Percentiles rank a stretch among this genome's conserved stretches.
These are phyloP conservation scores for Melitaea cinxia DNA, from an alignment of 1,140 invertebrate genomes.

Conservation along the genomic window DNA sequence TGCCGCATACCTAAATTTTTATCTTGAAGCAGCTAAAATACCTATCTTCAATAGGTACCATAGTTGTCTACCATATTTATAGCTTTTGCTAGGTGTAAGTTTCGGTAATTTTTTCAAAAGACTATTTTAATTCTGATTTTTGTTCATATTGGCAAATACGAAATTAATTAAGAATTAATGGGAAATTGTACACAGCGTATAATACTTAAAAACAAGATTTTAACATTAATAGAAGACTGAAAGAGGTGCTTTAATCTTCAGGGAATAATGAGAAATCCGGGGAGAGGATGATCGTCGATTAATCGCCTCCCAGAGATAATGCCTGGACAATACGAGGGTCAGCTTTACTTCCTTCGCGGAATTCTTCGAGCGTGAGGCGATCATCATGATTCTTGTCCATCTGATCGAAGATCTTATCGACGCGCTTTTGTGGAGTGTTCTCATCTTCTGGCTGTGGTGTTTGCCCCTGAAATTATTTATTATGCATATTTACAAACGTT, in stretches of 20 bases:
- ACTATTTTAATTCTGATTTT: no score
- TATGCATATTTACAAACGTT: no score
- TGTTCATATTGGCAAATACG: constrained; percentile 63
- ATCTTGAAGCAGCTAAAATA: constrained; percentile 1
- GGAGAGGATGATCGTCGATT: constrained; percentile 81
- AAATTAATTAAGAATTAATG: neutral
- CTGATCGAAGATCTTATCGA: constrained; percentile 98
- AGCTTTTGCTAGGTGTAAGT: no score
- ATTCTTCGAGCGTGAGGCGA: constrained; percentile 97
- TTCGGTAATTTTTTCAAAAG: no score
- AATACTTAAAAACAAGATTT: neutral
- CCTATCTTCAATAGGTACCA: no score
- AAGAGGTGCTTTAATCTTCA: constrained; percentile 22
- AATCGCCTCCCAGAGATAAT: constrained; percentile 90
- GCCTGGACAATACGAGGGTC: constrained; percentile 99
- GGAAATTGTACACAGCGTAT: neutral
- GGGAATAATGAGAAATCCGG: constrained; percentile 75
- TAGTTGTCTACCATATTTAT: no score
- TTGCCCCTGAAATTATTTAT: constrained; percentile 86
- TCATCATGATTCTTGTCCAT: constrained; percentile 99
- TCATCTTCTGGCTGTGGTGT: constrained; percentile 95
- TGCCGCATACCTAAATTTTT: constrained; percentile 14
- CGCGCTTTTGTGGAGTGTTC: constrained; percentile 96
- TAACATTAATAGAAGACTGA: neutral
- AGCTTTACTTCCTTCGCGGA: constrained; percentile 98